Conservation (phyloP, 2,113 vertebrate genomes). For the Lophochroa leadbeateri region DNA sequence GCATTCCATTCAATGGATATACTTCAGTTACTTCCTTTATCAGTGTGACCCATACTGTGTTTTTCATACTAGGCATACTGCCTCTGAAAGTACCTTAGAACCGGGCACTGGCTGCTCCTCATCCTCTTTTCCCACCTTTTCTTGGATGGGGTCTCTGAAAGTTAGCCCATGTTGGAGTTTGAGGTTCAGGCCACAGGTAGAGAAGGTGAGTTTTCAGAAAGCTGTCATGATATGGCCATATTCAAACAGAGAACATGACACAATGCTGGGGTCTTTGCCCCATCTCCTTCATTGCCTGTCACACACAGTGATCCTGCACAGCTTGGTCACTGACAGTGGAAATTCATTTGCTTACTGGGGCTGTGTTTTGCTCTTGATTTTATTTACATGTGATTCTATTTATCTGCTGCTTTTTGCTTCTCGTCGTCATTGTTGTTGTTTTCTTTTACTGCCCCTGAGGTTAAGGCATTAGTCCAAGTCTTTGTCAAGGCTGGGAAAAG, state of each 20-base stretch:
- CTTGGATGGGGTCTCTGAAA: background rate
- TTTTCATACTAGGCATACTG: background rate
- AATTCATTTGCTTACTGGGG: background rate
- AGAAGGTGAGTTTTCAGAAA: background rate
- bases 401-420: background rate
- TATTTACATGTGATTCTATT: background rate
- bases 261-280: background rate
- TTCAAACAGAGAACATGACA: background rate
- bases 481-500: background rate
- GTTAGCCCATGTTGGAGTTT: too few relatives aligned
- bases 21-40: background rate
- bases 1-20: rapidly evolving
- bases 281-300: rapidly evolving
- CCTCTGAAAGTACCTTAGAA: background rate
- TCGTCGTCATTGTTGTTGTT: background rate
- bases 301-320: background rate
- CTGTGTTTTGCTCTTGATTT: background rate
- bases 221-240: rapidly evolving
- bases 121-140: background rate
- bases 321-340: background rate
- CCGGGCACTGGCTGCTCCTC: background rate
- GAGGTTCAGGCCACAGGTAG: background rate
- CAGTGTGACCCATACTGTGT: background rate
- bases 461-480: background rate
- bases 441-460: background rate